Evolutionary conservation across 2,797 vertebrate genomes (phyloP), one percentile per base, ranked within the genome.

Genomic region (Geotrypetes seraphini): DNA sequence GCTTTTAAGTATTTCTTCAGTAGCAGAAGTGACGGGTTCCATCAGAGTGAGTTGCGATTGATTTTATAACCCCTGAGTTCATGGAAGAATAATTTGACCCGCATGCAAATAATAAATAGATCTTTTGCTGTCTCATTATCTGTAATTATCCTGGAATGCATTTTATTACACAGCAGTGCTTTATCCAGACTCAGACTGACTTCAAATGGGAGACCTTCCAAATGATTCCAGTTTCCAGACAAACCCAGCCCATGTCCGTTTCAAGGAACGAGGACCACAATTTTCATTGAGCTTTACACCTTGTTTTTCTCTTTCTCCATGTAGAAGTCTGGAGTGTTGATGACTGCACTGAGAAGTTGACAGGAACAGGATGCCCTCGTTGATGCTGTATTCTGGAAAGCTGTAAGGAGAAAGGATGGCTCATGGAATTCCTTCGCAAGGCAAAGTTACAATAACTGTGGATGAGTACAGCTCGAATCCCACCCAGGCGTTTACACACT

Each of bases 391-490:
- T 73, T 82, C 81, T 73, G 69, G 81, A 73, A 83, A 86, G 72
- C 58, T 89, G 87, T 83, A 87, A 78, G 71, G 79, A 69, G 79
- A 79, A 81, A 96, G 87, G 74, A 97, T 97, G 93, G 92, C 92
- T 88, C 92, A 92, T 91, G 91, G 87, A 76, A 88, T 86, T 76
- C 78, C 86, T 55, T 81, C 87, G 60, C 87, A 89, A 81, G 84
- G 94, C 75, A 97, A 97, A 87, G 89, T 91, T 80, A 89, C 89
- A 79, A 76, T 97, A 50, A 71, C 90, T 14, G 92, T 97, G 89
- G 93, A 97, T 69, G 93, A 97, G 58, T 97, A 96, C 83, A 96
- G 93, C 78, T 93, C 92, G 50, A 97, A 97, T 75, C 93, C 94
- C 18, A 97, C 93, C 11, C 93, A 97, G 79, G 93, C 94, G 10